These are phyloP conservation scores for Elephantulus edwardii DNA, from an alignment of 2,113 vertebrate genomes.

Conservation along the genomic window DNA sequence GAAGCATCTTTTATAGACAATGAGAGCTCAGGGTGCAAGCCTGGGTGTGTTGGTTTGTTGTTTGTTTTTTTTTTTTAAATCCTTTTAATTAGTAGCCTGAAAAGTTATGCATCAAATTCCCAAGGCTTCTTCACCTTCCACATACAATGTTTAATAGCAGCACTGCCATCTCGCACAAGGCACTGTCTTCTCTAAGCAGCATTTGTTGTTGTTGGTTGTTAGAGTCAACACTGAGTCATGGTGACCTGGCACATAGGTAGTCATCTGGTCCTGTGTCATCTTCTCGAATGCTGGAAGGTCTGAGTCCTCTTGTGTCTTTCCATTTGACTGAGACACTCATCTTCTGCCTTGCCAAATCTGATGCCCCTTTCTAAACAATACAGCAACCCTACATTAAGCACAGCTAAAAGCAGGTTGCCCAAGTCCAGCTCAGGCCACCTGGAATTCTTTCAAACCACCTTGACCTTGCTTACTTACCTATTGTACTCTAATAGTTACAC, in stretches of 20 bases:
- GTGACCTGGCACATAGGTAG: neutral
- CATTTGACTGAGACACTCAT: neutral
- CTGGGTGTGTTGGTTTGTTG: no score
- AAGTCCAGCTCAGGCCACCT: neutral
- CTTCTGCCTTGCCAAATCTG: neutral
- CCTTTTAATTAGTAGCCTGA: no score
- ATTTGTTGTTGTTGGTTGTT: neutral
- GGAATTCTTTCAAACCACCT: neutral
- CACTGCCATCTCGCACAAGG: neutral
- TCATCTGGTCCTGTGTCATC: neutral
- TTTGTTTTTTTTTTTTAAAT: no score
- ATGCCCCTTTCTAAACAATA: neutral
- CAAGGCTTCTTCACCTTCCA: neutral
- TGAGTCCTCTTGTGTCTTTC: neutral
- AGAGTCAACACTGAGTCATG: neutral
- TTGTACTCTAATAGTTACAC: neutral
- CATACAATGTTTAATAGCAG: neutral
- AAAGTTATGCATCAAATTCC: no score
- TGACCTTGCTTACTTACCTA: neutral
- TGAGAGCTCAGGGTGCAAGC: no score
- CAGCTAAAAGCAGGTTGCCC: rapidly evolving
- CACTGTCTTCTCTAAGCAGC: neutral
- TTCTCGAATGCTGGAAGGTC: neutral
- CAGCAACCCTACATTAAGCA: neutral
- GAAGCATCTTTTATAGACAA: no score